Percentiles rank a stretch among this genome's conserved stretches.
Conservation (phyloP, 2,797 vertebrate species). For the Champsocephalus gunnari region DNA sequence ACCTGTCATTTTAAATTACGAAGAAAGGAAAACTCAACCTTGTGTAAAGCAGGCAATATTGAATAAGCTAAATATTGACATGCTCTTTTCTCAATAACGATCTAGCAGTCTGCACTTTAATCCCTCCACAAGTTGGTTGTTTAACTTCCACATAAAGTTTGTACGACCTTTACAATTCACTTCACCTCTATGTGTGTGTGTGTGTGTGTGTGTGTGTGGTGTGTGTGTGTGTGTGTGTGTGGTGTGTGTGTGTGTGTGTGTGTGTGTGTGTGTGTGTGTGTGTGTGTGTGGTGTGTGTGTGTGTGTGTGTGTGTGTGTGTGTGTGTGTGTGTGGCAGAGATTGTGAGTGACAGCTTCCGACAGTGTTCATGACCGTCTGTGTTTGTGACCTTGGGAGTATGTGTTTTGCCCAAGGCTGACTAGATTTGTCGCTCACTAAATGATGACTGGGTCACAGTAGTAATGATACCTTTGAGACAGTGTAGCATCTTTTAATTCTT, state of each 20-base stretch:
- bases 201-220: slow-evolving; percentile 14
- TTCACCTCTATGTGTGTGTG: slow-evolving; percentile 29
- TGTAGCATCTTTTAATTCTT: slow-evolving; percentile 11
- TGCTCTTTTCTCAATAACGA: slow-evolving; percentile 25
- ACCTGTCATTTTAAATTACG: slow-evolving; percentile 13
- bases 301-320: slow-evolving; percentile 3
- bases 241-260: too few relatives aligned
- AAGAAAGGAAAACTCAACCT: background rate
- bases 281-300: too few relatives aligned
- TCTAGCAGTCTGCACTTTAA: slow-evolving; percentile 42
- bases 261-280: too few relatives aligned
- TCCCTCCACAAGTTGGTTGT: slow-evolving; percentile 49
- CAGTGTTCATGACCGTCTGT: slow-evolving; percentile 9
- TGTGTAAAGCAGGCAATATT: slow-evolving; percentile 23
- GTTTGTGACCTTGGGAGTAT: slow-evolving; percentile 8
- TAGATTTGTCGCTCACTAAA: slow-evolving; percentile 29
- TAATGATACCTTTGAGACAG: slow-evolving; percentile 11
- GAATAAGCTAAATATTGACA: slow-evolving; percentile 8
- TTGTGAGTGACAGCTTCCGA: slow-evolving; percentile 34
- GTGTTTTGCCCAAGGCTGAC: slow-evolving; percentile 18
- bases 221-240: too few relatives aligned
- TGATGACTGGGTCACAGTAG: slow-evolving; percentile 12
- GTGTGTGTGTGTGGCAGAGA: slow-evolving; percentile 6
- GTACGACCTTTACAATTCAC: slow-evolving; percentile 39
- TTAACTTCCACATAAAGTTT: slow-evolving; percentile 54